Percentiles rank a stretch among this genome's conserved stretches.
Evolutionary conservation across 2,888 invertebrate species (phyloP).

Genomic region (Laothoe populi): DNA sequence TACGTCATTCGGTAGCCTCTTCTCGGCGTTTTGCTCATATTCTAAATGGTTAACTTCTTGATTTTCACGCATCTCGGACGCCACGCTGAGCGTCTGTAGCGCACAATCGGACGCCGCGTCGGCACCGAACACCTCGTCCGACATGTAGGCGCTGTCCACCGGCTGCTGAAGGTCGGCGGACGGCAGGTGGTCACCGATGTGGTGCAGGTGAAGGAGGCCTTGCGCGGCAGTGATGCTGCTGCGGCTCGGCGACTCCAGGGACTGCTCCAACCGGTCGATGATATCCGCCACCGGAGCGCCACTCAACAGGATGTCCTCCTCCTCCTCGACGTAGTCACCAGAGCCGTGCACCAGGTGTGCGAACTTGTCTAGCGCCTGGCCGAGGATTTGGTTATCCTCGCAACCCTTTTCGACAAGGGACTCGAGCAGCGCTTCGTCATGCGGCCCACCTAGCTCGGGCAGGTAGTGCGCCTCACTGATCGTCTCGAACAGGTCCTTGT

Average conservation of each 20-base stretch:
- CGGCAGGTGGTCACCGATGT: slow-evolving; percentile 64
- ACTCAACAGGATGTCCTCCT: slow-evolving; percentile 75
- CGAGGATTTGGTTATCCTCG: slow-evolving; percentile 84
- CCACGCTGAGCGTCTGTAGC: slow-evolving; percentile 55
- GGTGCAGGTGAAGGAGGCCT: slow-evolving; percentile 72
- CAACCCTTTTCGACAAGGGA: slow-evolving; percentile 86
- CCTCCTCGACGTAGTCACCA: slow-evolving; percentile 77
- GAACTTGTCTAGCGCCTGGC: slow-evolving; percentile 73
- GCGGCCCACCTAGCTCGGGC: slow-evolving; percentile 73
- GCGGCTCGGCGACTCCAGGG: slow-evolving; percentile 80
- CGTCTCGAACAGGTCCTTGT: slow-evolving; percentile 78
- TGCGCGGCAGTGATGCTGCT: slow-evolving; percentile 77
- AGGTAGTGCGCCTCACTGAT: slow-evolving; percentile 79
- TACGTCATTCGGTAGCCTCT: slow-evolving; percentile 61
- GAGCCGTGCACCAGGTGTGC: slow-evolving; percentile 69
- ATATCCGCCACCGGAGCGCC: slow-evolving; percentile 85
- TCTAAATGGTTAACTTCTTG: slow-evolving; percentile 60
- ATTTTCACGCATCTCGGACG: slow-evolving; percentile 51
- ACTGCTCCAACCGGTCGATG: slow-evolving; percentile 86
- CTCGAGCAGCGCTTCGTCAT: slow-evolving; percentile 84
- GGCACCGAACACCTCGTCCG: slow-evolving; percentile 60
- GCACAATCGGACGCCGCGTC: slow-evolving; percentile 56
- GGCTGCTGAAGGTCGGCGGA: slow-evolving; percentile 61
- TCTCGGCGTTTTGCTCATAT: slow-evolving; percentile 59
- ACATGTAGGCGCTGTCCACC: slow-evolving; percentile 71